Evolutionary conservation across 2,797 vertebrate genomes (phyloP).

Genomic region (Aldrovandia affinis): DNA sequence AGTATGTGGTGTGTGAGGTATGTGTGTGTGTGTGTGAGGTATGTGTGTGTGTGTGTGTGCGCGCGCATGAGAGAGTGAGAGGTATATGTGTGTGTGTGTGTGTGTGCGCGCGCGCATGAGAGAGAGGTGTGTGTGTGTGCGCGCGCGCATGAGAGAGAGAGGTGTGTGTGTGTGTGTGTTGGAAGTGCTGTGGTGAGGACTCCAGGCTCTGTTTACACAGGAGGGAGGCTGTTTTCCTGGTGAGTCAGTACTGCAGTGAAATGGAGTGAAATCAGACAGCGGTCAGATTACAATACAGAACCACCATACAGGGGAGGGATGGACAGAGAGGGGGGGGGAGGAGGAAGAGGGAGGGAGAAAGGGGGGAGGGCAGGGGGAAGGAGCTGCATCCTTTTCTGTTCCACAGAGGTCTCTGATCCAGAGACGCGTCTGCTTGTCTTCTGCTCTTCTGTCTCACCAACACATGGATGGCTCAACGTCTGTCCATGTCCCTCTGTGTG

Average conservation of each 20-base stretch:
- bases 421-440: too few species aligned
- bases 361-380: too few species aligned
- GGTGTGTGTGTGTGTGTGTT: too few species aligned
- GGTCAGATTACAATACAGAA: slow-evolving; percentile 55
- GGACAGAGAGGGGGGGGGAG: too few species aligned
- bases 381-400: slow-evolving; percentile 1
- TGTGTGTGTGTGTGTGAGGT: too few species aligned
- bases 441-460: too few species aligned
- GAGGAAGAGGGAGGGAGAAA: too few species aligned
- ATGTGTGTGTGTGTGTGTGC: too few species aligned
- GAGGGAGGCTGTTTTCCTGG: slow-evolving; percentile 33
- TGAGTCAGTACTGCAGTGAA: slow-evolving; percentile 62
- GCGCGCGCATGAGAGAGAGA: not conserved
- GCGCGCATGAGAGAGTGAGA: too few species aligned
- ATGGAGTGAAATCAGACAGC: slow-evolving; percentile 30
- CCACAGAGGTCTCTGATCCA: not conserved
- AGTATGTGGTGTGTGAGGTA: too few species aligned
- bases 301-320: slow-evolving; percentile 25
- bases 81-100: slow-evolving; percentile 44
- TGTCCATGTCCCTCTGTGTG: too few species aligned
- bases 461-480: too few species aligned
- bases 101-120: slow-evolving; percentile 28
- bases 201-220: not conserved
- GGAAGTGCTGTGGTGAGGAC: not conserved
- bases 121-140: slow-evolving; percentile 18